Percentiles rank a stretch among this genome's conserved stretches.
Evolutionary conservation across 2,113 vertebrate genomes (phyloP).

Genomic region (Leuciscus idus): DNA sequence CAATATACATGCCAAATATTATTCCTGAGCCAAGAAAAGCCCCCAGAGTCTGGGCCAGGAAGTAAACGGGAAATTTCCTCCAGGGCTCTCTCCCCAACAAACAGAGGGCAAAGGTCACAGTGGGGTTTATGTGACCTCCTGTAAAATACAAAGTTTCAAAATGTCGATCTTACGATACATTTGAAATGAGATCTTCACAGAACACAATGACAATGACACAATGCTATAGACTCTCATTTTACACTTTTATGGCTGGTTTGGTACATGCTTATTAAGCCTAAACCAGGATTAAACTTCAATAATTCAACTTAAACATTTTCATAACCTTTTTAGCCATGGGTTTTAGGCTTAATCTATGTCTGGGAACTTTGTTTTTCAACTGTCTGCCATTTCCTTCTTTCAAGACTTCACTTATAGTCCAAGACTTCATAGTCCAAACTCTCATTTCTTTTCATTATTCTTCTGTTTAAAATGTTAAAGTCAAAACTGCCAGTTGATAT

Average conservation of each 20-base stretch:
- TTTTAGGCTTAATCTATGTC: constrained; percentile 19
- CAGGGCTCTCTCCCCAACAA: constrained; percentile 80
- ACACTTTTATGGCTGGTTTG: constrained; percentile 39
- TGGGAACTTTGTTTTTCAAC: not conserved
- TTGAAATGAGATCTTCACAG: not conserved
- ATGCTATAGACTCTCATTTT: not conserved
- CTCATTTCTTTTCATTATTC: not conserved
- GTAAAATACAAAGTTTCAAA: constrained; percentile 13
- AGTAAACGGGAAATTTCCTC: constrained; percentile 79
- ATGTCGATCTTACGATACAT: not conserved
- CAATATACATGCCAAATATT: constrained; percentile 83
- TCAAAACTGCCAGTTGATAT: not conserved
- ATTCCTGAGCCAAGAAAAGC: constrained; percentile 85
- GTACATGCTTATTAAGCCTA: not conserved
- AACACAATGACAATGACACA: not conserved
- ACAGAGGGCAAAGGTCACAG: constrained; percentile 87
- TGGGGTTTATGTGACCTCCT: constrained; percentile 89
- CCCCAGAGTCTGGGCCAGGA: constrained; percentile 81
- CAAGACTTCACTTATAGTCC: not conserved
- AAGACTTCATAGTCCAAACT: not conserved
- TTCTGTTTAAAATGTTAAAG: not conserved
- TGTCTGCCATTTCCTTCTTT: not conserved
- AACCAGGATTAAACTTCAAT: constrained; percentile 3
- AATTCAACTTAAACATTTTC: not conserved
- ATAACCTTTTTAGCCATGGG: constrained; percentile 24